Base-by-base conservation (phyloP, 2,888 invertebrate species). In the Chesias legatella region DNA sequence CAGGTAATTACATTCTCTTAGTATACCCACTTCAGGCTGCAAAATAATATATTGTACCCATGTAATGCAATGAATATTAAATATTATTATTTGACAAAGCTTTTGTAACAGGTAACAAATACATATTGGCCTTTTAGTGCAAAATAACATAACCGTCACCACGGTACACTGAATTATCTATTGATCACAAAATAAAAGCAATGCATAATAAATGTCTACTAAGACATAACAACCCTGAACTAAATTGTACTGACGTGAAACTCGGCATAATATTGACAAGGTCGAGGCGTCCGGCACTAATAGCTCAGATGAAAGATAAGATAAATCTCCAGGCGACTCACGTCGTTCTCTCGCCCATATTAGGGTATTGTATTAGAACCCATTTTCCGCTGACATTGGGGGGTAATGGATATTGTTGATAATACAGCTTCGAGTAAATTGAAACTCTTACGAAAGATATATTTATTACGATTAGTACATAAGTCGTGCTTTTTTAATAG, bases 291-390 rank as follows among this genome's bases (percentile, higher is more conserved):
- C 56, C 38, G 39, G 55, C 53, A 45, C 57, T 63, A 64, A 66
- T 63, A 67, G 64, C 51, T 51, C 55, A 56, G 65, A 66, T 65
- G 54, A 49, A 46, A 64, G 72, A 68, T 73, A 64, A 59, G 55
- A 58, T 51, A 43, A 49, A 60, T 58, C 58, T 61, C 38, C 51
- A 60, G 58, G 51, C 60, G 55, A 62, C 63, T 56, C 56, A 56
- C 59, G 56, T 39, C 35, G 33, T 20, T 30, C 34, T 30, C 13
- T 33, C 34, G 21, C 27, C 43, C 45, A 41, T 51, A 43, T 37
- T 38, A 38, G 41, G 41, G 38, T 45, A 36, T 47, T 34, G 32
- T 48, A 43, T 39, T 35, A 39, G 7, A 30, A 33, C 36, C 43
- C 37, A 48, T 48, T 47, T 47, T 42, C 46, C 43, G 23, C 27